Base-by-base conservation (phyloP, 2,888 invertebrate genomes). In the Tillus elongatus region DNA sequence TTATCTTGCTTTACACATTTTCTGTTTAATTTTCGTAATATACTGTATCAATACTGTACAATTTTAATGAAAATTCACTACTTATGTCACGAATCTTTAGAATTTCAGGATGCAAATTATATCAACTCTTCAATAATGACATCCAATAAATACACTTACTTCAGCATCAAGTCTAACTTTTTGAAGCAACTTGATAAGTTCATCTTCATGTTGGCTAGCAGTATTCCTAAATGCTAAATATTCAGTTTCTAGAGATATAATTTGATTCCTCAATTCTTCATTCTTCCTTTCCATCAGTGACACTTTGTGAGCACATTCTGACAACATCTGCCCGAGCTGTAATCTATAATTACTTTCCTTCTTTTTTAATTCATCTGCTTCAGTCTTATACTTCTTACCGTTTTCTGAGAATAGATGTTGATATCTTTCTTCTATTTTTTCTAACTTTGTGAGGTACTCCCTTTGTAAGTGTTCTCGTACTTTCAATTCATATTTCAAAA, bases 351-450 rank as follows among this genome's bases (percentile, higher is more conserved):
- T 50, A 15, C 39, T 42, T 34, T 58, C 57, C 40, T 52, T 53
- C 13, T 42, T 39, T 36, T 53, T 52, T 19, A 50, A 41, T 42
- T 51, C 50, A 8, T 52, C 47, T 14, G 46, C 38, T n/a, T n/a
- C n/a, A n/a, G n/a, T n/a, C n/a, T n/a, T n/a, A n/a, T n/a, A n/a
- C 41, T 56, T 49, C 33, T 50, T 45, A 33, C 50, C 48, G 10
- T 44, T 47, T 9, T 49, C 42, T 13, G 38, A 39, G 13, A 49
- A 45, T 2, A 50, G 44, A 15, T 47, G 46, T 38, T 51, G 46
- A 35, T 58, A 58, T 15, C 46, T 45, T 4, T 46, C 45, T 42
- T 58, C 58, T n/a, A 58, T 51, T 15, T 54, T 52, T 16, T 42
- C 42, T 32, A 57, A 39, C 27, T 53, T 52, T 26, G 45, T 47